Conservation (phyloP, 2,797 vertebrate species). For the Eleutherodactylus coqui region DNA sequence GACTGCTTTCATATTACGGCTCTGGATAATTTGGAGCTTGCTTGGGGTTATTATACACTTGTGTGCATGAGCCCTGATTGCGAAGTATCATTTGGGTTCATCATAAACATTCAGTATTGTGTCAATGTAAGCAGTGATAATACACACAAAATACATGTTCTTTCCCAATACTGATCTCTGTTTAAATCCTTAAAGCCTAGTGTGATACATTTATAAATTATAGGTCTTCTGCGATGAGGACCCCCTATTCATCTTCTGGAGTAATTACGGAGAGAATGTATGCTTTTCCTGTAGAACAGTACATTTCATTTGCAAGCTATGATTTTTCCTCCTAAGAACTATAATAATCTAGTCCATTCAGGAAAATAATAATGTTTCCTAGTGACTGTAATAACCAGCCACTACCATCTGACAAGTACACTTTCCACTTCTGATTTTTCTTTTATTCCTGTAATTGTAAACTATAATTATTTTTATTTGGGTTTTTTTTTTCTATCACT, state of each 20-base stretch:
- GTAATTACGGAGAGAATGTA: slow-evolving; percentile 54
- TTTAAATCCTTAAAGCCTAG: slow-evolving; percentile 44
- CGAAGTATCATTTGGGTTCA: neutral
- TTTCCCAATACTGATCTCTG: slow-evolving; percentile 1
- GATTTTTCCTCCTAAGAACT: slow-evolving; percentile 59
- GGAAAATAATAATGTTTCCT: slow-evolving; percentile 62
- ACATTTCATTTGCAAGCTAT: slow-evolving; percentile 56
- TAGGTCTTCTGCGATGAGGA: slow-evolving; percentile 57
- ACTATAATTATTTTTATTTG: slow-evolving; percentile 52
- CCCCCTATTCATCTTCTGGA: slow-evolving; percentile 50
- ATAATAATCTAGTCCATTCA: slow-evolving; percentile 64
- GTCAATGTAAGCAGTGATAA: neutral
- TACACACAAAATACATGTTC: neutral
- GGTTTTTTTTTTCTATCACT: slow-evolving; percentile 35
- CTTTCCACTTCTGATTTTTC: slow-evolving; percentile 38
- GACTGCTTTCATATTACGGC: neutral
- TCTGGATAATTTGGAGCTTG: neutral
- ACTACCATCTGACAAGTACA: slow-evolving; percentile 49
- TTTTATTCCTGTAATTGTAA: slow-evolving; percentile 40
- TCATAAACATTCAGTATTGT: neutral
- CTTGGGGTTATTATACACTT: neutral
- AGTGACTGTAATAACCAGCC: slow-evolving; percentile 59
- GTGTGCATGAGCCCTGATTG: neutral
- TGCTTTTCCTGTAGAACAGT: slow-evolving; percentile 52
- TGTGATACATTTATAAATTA: slow-evolving; percentile 59